These are phyloP conservation scores for Pygocentrus nattereri DNA, from an alignment of 2,797 vertebrate genomes.

Conservation along the genomic window DNA sequence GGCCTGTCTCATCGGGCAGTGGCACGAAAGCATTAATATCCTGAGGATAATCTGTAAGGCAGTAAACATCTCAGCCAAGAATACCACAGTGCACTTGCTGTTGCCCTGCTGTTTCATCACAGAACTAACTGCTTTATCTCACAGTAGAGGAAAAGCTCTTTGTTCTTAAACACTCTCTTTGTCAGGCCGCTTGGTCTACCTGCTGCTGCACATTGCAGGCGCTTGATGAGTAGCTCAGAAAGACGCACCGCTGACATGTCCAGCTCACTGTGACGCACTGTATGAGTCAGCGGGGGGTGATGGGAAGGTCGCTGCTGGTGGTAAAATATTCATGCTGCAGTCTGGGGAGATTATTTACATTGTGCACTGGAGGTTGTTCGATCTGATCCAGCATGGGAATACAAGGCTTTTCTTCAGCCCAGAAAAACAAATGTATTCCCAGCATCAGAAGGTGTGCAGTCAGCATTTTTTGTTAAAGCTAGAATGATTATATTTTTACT, in stretches of 20 bases:
- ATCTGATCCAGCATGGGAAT: not conserved
- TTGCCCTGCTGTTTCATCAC: conserved; percentile 5
- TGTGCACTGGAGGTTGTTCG: not conserved
- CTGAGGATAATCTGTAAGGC: not conserved
- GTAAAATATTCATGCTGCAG: conserved; percentile 45
- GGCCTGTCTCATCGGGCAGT: not conserved
- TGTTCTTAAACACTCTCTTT: not conserved
- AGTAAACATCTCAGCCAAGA: not conserved
- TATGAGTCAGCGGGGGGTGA: conserved; percentile 43
- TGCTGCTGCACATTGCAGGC: not conserved
- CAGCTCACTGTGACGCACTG: conserved; percentile 19
- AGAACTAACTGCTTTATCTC: not conserved
- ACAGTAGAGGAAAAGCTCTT: not conserved
- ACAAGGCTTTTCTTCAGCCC: not conserved
- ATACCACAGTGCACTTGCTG: not conserved
- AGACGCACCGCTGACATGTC: conserved; percentile 1
- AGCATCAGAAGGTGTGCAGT: not conserved
- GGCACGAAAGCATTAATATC: conserved; percentile 9
- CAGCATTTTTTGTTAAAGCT: not conserved
- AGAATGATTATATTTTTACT: not conserved
- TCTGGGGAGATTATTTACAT: conserved; percentile 32
- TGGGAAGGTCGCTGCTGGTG: conserved; percentile 25
- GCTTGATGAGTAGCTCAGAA: conserved; percentile 4
- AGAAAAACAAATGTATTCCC: not conserved
- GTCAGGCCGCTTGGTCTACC: not conserved